These are phyloP conservation scores for Oncorhynchus nerka DNA, from an alignment of 2,113 vertebrate species.

Conservation along the genomic window DNA sequence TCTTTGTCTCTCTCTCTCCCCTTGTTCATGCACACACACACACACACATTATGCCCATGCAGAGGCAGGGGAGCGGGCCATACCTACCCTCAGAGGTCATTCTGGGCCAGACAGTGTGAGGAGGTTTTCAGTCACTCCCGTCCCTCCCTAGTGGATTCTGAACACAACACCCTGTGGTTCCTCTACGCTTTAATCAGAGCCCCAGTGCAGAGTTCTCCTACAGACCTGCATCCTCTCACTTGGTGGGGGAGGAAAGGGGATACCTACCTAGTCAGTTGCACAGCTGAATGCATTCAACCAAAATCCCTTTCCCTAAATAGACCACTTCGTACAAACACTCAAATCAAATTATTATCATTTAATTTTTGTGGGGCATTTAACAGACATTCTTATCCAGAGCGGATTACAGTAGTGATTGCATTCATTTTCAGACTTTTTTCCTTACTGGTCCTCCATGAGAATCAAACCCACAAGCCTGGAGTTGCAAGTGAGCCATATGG, in stretches of 20 bases:
- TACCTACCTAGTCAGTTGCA: conserved; percentile 33
- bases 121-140: conserved; percentile 53
- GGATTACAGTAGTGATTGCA: too few relatives aligned
- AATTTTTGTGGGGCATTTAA: too few relatives aligned
- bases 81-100: conserved; percentile 23
- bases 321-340: too few relatives aligned
- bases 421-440: too few relatives aligned
- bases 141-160: conserved; percentile 26
- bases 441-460: too few relatives aligned
- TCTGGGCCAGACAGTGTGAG: conserved; percentile 17
- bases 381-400: too few relatives aligned
- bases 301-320: too few relatives aligned
- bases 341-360: too few relatives aligned
- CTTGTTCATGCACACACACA: not conserved
- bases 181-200: conserved; percentile 50
- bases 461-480: too few relatives aligned
- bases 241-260: conserved; percentile 27
- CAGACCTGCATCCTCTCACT: conserved; percentile 58
- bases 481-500: too few relatives aligned
- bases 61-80: not conserved
- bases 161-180: conserved; percentile 60
- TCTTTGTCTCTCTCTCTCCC: not conserved
- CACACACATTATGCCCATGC: not conserved
- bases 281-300: conserved; percentile 47
- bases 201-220: conserved; percentile 33